These are phyloP conservation scores for Periparus ater DNA, from an alignment of 2,797 vertebrate species.

Conservation along the genomic window DNA sequence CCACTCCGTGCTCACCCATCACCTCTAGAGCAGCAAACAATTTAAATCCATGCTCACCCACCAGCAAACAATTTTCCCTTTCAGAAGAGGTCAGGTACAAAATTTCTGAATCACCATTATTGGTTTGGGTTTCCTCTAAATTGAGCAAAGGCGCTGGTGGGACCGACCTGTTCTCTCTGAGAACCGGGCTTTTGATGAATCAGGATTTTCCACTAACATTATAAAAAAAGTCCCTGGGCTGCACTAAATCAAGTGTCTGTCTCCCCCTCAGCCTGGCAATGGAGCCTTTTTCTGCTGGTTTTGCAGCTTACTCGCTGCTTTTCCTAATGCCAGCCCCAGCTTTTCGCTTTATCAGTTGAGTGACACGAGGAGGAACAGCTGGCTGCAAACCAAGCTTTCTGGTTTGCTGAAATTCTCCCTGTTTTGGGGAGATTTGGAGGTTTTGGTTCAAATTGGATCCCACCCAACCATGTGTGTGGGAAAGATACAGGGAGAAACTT, in stretches of 20 bases:
- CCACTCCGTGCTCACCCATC: background rate
- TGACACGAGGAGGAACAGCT: constrained; percentile 42
- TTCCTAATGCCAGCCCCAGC: constrained; percentile 32
- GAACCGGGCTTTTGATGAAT: background rate
- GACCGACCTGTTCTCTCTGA: background rate
- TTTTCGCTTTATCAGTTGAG: constrained; percentile 56
- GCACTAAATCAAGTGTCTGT: constrained; percentile 39
- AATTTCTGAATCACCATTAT: background rate
- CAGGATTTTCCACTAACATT: constrained; percentile 24
- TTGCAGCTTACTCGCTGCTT: constrained; percentile 39
- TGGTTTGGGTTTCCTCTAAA: background rate
- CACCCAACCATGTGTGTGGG: background rate
- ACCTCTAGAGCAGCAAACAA: background rate
- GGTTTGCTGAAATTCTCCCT: constrained; percentile 39
- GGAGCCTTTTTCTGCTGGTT: constrained; percentile 47
- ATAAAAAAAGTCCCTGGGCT: background rate
- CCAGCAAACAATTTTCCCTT: background rate
- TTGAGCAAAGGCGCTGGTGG: background rate
- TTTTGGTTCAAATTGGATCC: constrained; percentile 40
- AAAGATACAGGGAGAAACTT: constrained; percentile 27
- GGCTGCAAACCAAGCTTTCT: constrained; percentile 45
- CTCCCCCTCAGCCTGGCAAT: background rate
- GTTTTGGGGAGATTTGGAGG: constrained; percentile 11
- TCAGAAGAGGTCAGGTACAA: background rate
- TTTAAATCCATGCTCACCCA: background rate